Evolutionary conservation across 2,888 invertebrate species (phyloP).

Genomic region (Gryllus longicercus): DNA sequence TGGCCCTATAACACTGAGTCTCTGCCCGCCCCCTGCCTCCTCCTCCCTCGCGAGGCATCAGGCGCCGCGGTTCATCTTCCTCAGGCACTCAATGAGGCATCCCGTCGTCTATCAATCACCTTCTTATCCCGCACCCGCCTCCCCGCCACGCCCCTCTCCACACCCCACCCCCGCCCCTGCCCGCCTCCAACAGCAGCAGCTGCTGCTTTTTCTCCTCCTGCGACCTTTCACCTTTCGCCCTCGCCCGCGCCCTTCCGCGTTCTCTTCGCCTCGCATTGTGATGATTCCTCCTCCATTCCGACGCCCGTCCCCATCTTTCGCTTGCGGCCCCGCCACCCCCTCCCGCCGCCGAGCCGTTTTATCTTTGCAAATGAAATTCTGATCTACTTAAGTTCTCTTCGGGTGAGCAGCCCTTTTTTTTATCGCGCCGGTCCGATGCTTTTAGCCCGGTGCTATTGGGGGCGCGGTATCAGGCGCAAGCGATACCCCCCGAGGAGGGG

Average conservation of each 20-base stretch:
- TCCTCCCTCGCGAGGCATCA: no score
- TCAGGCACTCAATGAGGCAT: neutral
- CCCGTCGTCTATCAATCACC: neutral
- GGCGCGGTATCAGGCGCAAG: neutral
- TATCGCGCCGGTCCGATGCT: neutral
- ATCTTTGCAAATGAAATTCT: slow-evolving; percentile 10
- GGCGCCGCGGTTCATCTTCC: neutral
- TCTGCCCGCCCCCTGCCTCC: no score
- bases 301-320: neutral
- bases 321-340: neutral
- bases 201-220: neutral
- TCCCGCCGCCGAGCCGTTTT: neutral
- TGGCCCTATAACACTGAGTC: no score
- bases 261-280: neutral
- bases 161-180: neutral
- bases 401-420: neutral
- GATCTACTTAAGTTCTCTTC: neutral
- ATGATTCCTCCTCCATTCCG: neutral
- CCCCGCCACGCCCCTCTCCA: neutral
- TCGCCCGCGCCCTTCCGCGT: neutral
- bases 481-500: neutral
- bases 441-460: neutral
- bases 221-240: neutral
- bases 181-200: neutral
- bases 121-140: neutral